Conservation (phyloP, 2,113 vertebrate genomes). For the Austrofundulus limnaeus region DNA sequence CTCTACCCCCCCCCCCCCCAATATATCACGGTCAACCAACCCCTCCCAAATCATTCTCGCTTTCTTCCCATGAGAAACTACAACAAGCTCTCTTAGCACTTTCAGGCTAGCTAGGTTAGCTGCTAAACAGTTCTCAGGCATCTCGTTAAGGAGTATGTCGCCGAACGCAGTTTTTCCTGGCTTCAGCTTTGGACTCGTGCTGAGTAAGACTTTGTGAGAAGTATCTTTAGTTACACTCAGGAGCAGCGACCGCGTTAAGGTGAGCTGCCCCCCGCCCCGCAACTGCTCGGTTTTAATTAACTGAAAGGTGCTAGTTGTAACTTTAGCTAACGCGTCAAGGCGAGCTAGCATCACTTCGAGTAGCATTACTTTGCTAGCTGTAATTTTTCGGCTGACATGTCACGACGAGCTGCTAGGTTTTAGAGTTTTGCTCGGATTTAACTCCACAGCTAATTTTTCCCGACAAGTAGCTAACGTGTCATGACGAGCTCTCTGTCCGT, state of each 20-base stretch:
- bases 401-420: not conserved
- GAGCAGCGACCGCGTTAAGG: not conserved
- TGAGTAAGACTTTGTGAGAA: not conserved
- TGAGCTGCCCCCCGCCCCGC: not conserved
- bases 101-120: not conserved
- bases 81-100: not conserved
- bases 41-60: not conserved
- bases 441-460: not conserved
- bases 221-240: not conserved
- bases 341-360: not conserved
- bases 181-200: not conserved
- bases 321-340: not conserved
- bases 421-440: too few species aligned
- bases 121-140: not conserved
- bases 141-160: not conserved
- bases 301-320: fast-evolving
- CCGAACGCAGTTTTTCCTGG: not conserved
- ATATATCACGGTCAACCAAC: too few species aligned
- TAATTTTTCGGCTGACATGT: not conserved
- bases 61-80: not conserved
- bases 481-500: not conserved
- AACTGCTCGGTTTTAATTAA: not conserved
- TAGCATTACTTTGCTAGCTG: not conserved
- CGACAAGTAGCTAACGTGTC: not conserved
- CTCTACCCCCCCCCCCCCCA: not conserved